Conservation (phyloP, 2,113 vertebrate genomes). For the Catharus fuscescens region DNA sequence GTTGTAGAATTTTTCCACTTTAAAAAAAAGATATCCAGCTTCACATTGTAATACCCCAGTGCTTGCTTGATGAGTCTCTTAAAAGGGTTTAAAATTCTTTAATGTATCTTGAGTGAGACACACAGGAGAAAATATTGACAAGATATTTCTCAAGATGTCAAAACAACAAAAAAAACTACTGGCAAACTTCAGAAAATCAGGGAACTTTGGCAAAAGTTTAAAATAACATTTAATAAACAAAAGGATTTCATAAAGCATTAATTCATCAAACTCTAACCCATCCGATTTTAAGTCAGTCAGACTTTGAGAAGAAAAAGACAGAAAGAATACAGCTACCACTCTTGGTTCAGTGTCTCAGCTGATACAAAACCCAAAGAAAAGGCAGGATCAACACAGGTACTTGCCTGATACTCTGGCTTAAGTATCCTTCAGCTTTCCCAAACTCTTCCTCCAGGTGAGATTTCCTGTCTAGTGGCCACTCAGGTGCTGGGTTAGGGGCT, state of each 20-base stretch:
- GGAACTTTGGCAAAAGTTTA: background rate
- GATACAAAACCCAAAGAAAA: background rate
- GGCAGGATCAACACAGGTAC: rapidly evolving
- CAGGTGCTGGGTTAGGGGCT: background rate
- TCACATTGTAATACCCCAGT: background rate
- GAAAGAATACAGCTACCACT: background rate
- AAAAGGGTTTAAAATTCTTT: background rate
- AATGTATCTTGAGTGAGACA: background rate
- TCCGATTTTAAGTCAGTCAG: background rate
- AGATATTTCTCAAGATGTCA: background rate
- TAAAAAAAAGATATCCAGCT: background rate
- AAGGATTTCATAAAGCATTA: background rate
- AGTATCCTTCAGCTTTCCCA: rapidly evolving
- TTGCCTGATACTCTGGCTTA: background rate
- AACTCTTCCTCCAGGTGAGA: background rate
- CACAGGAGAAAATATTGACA: background rate
- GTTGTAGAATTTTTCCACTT: background rate
- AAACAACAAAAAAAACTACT: background rate
- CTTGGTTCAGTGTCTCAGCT: background rate
- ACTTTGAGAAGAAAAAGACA: background rate
- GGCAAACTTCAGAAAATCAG: background rate
- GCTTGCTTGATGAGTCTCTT: rapidly evolving
- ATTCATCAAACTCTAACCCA: background rate
- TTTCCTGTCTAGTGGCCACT: background rate
- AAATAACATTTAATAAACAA: background rate